Evolutionary conservation across 2,797 vertebrate species (phyloP).

Genomic region (Micromesistius poutassou): DNA sequence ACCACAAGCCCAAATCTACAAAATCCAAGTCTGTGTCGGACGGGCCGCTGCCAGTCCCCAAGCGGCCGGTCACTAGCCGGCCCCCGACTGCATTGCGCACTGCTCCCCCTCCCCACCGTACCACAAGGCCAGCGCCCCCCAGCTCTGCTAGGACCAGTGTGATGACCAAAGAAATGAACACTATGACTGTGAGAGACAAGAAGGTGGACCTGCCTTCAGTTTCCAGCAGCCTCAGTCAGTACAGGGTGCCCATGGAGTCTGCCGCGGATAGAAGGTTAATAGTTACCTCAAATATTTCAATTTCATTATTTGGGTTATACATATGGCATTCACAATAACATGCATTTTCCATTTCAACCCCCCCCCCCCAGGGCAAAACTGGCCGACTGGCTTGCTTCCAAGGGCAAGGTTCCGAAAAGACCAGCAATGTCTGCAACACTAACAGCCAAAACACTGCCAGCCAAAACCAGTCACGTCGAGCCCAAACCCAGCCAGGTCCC

Average conservation of each 20-base stretch:
- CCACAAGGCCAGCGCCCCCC: constrained; percentile 13
- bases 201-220: constrained; percentile 54
- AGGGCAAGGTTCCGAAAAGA: constrained; percentile 71
- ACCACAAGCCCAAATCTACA: constrained; percentile 24
- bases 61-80: constrained; percentile 13
- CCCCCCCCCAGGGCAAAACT: constrained; percentile 64
- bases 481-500: not conserved
- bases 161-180: constrained; percentile 38
- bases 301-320: not conserved
- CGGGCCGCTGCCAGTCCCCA: constrained; percentile 31
- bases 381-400: constrained; percentile 70
- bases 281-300: not conserved
- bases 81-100: constrained; percentile 23
- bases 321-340: not conserved
- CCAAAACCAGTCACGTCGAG: constrained; percentile 10
- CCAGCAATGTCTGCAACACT: constrained; percentile 47
- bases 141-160: constrained; percentile 25
- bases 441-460: constrained; percentile 17
- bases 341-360: not conserved
- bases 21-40: constrained; percentile 49
- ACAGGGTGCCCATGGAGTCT: constrained; percentile 64
- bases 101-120: constrained; percentile 32
- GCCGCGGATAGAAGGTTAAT: constrained; percentile 79
- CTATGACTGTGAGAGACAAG: constrained; percentile 32
- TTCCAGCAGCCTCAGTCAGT: constrained; percentile 61